Evolutionary conservation across 1,140 invertebrate species (phyloP).

Genomic region (Ctenoplectra terminalis): DNA sequence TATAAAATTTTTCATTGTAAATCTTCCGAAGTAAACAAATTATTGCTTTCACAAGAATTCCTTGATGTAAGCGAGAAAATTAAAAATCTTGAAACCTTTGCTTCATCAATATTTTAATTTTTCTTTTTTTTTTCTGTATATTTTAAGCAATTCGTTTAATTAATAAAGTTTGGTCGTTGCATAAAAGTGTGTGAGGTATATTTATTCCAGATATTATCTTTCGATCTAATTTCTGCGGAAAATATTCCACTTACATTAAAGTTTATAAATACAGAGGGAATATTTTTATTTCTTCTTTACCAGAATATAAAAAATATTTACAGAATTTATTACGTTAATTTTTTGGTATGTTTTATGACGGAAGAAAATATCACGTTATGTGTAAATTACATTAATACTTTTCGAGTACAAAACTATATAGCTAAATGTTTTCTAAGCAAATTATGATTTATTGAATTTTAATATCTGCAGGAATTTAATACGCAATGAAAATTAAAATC

Average conservation of each 20-base stretch:
- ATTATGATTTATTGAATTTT: neutral
- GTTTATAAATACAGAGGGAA: neutral
- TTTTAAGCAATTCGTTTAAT: neutral
- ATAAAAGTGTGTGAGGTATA: neutral
- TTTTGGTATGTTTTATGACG: neutral
- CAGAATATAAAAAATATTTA: neutral
- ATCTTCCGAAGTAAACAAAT: constrained; percentile 19
- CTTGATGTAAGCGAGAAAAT: neutral
- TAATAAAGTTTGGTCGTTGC: neutral
- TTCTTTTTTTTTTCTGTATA: neutral
- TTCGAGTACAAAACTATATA: constrained; percentile 19
- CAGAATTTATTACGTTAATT: neutral
- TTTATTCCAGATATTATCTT: neutral
- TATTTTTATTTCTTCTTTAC: constrained; percentile 4
- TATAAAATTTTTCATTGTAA: constrained; percentile 45
- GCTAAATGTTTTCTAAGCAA: constrained; percentile 25
- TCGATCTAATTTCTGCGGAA: neutral
- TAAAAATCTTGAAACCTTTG: neutral
- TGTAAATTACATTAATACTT: constrained; percentile 26
- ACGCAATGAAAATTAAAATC: neutral
- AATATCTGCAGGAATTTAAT: neutral
- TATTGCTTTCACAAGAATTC: constrained; percentile 25
- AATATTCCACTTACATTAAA: neutral
- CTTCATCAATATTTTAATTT: neutral
- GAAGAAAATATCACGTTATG: neutral